Base-by-base conservation (phyloP, 2,888 invertebrate species). In the Monochamus alternatus region DNA sequence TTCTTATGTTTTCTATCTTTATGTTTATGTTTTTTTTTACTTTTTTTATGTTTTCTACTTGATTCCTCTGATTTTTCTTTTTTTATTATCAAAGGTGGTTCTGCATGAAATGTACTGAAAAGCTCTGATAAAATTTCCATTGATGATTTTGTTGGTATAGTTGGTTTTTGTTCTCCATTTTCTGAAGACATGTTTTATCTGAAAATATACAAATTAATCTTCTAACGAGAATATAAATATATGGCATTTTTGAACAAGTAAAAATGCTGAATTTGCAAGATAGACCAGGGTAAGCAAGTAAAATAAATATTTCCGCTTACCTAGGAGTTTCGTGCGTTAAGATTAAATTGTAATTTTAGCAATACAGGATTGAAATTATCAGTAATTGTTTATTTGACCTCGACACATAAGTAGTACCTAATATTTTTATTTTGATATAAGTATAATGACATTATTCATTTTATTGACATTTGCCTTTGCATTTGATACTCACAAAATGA, bases 61-160 rank as follows among this genome's bases (percentile, higher is more conserved):
- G 78, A 74, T 5, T 80, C 80, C 5, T 77, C 78, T 10, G 89
- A 89, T 84, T 88, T 80, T 84, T 89, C 83, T 72, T 87, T 87
- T 78, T 89, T 88, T 7, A 87, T 85, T 10, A 89, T 87, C 30
- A 89, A 75, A 14, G 92, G 94, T 12, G 94, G 94, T 80, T 92
- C 92, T 2, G 94, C 94, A 88, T 95, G 94, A 85, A 95, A 95
- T 32, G 93, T 94, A 83, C 94, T 91, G 85, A 96, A 96, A 0
- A 96, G 89, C 88, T 96, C 96, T 0, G 95, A 94, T 30, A 96
- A 90, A 84, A 96, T 96, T 89, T 96, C 95, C 86, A 92, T 93
- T 0, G 95, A 95, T 7, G 94, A 93, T 87, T 95, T 95, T 51
- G 90, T 77, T 38, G 81, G 81, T 62, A 88, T 44, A 86, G 88